A percentile compares a stretch with the other conserved stretches of the same genome.
Conservation (phyloP, 2,113 vertebrate species). For the Vicugna pacos region DNA sequence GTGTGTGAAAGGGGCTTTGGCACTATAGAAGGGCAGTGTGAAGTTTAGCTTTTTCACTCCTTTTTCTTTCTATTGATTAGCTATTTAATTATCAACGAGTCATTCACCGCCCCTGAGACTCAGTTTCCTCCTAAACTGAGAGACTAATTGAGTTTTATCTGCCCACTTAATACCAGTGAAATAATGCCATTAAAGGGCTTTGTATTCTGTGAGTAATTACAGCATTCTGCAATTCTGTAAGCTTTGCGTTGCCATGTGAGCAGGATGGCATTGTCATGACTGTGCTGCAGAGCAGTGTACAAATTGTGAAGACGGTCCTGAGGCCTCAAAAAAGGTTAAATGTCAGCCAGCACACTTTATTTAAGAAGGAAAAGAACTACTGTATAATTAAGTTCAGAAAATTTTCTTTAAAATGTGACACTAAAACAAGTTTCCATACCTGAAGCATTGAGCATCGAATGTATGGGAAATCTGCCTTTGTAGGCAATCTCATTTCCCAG, state of each 20-base stretch:
- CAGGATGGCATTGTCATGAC: rapidly evolving
- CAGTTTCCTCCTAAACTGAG: not conserved
- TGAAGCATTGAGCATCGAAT: not conserved
- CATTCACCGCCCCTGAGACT: not conserved
- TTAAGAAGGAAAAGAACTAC: not conserved
- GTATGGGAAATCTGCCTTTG: not conserved
- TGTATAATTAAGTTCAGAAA: not conserved
- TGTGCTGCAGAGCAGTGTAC: rapidly evolving
- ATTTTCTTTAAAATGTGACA: not conserved
- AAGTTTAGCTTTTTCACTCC: not conserved
- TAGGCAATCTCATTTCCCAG: not conserved
- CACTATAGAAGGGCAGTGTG: not conserved
- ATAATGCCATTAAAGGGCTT: not conserved
- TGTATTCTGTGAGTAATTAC: not conserved
- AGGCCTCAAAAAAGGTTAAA: not conserved
- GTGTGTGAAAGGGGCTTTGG: not conserved
- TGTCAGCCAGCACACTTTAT: not conserved
- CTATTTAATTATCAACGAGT: not conserved
- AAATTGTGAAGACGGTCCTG: not conserved
- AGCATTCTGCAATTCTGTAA: not conserved
- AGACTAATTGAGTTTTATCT: not conserved
- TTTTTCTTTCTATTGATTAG: not conserved
- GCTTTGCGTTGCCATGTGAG: not conserved
- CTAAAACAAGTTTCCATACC: not conserved
- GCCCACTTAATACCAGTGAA: not conserved